phyloP scores from a whole-genome alignment of 2,888 invertebrate genomes.

The Temnothorax rugatulus region DNA sequence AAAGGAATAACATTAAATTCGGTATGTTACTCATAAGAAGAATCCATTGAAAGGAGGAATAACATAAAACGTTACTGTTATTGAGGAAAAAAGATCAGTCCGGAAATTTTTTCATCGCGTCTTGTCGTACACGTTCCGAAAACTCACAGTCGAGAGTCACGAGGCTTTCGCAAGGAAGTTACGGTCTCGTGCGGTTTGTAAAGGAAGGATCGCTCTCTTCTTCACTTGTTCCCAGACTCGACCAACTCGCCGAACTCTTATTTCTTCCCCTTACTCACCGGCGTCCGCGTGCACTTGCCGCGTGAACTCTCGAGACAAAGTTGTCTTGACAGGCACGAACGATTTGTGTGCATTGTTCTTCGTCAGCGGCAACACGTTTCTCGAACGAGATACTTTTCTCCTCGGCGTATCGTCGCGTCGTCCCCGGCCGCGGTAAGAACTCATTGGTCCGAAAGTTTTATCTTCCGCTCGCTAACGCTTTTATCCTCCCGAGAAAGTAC shows the following conservation, averaged over 20 bases:
- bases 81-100: neutral
- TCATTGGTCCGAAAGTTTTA: slow-evolving; percentile 53
- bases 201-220: slow-evolving; percentile 55
- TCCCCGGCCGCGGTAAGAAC: slow-evolving; percentile 46
- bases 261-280: slow-evolving; percentile 43
- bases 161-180: slow-evolving; percentile 33
- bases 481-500: slow-evolving; percentile 47
- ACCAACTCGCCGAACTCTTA: slow-evolving; percentile 36
- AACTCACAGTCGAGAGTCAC: neutral
- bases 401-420: slow-evolving; percentile 12
- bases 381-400: slow-evolving; percentile 42
- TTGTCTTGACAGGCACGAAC: slow-evolving; percentile 66
- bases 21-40: neutral
- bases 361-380: slow-evolving; percentile 36
- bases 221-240: slow-evolving; percentile 19
- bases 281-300: slow-evolving; percentile 44
- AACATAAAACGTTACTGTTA: neutral
- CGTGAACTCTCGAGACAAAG: slow-evolving; percentile 65
- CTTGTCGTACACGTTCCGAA: slow-evolving; percentile 1
- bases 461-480: slow-evolving; percentile 45
- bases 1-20: neutral
- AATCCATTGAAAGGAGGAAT: neutral
- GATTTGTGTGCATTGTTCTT: slow-evolving; percentile 65
- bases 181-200: slow-evolving; percentile 48
- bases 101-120: slow-evolving; percentile 6